phyloP scores from a whole-genome alignment of 2,797 vertebrate species.

The Anolis apletophallus region DNA sequence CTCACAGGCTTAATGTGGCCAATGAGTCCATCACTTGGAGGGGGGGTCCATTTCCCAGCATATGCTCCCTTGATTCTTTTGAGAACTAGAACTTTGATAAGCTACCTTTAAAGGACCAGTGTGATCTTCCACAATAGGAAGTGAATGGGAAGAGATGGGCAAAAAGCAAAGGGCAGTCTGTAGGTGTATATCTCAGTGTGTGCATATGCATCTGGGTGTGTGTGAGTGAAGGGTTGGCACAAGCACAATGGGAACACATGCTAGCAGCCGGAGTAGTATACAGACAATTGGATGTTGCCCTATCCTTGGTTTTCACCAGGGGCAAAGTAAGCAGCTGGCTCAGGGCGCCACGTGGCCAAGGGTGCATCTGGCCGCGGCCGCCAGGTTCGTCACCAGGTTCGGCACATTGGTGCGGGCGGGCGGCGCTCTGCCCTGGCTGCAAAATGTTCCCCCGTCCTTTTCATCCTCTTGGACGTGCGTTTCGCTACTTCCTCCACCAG shows the following conservation, averaged over 20 bases:
- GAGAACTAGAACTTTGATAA: too few relatives aligned
- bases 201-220: not conserved
- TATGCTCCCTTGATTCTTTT: not conserved
- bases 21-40: not conserved
- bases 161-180: not conserved
- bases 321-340: too few relatives aligned
- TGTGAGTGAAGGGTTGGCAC: not conserved
- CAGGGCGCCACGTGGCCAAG: too few relatives aligned
- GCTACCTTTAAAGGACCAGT: too few relatives aligned
- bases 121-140: too few relatives aligned
- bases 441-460: too few relatives aligned
- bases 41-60: not conserved
- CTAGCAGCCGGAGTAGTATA: not conserved
- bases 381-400: too few relatives aligned
- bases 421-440: too few relatives aligned
- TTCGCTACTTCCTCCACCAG: too few relatives aligned
- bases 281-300: not conserved
- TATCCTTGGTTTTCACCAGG: not conserved
- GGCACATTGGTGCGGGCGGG: too few relatives aligned
- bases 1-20: not conserved
- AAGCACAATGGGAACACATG: not conserved
- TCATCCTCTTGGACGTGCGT: too few relatives aligned
- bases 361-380: too few relatives aligned
- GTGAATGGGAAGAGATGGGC: not conserved
- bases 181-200: not conserved